A percentile compares a stretch with the other conserved stretches of the same genome.
Conservation (phyloP, 2,113 vertebrate genomes). For the Loxodonta africana region DNA sequence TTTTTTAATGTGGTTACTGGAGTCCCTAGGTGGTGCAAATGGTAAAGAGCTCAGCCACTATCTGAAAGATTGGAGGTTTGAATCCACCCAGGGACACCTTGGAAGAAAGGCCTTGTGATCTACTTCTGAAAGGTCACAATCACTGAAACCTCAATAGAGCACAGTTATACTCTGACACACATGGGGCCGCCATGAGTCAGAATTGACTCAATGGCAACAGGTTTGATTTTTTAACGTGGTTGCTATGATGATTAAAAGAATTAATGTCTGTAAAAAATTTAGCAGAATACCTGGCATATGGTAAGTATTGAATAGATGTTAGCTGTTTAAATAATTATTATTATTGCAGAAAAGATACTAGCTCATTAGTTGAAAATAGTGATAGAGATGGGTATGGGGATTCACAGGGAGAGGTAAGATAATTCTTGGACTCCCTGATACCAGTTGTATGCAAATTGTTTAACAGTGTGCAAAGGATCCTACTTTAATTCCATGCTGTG, state of each 20-base stretch:
- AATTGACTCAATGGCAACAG: not conserved
- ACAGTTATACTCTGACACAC: not conserved
- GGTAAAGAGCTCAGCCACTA: not conserved
- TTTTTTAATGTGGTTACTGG: not conserved
- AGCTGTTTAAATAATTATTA: not conserved
- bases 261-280: not conserved
- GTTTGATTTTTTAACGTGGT: not conserved
- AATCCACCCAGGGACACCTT: not conserved
- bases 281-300: not conserved
- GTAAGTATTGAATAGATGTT: not conserved
- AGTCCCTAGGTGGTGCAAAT: not conserved
- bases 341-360: not conserved
- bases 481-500: not conserved
- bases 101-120: not conserved
- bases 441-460: slow-evolving; percentile 47
- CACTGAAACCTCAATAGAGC: not conserved
- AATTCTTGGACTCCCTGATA: not conserved
- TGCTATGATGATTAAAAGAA: slow-evolving; percentile 2
- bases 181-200: not conserved
- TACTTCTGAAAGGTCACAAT: not conserved
- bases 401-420: not conserved
- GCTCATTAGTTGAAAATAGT: not conserved
- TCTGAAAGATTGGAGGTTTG: not conserved
- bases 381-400: not conserved
- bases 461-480: not conserved